These are phyloP conservation scores for Ditylenchus weischeri DNA, from an alignment of 2,888 invertebrate genomes.

Conservation along the genomic window DNA sequence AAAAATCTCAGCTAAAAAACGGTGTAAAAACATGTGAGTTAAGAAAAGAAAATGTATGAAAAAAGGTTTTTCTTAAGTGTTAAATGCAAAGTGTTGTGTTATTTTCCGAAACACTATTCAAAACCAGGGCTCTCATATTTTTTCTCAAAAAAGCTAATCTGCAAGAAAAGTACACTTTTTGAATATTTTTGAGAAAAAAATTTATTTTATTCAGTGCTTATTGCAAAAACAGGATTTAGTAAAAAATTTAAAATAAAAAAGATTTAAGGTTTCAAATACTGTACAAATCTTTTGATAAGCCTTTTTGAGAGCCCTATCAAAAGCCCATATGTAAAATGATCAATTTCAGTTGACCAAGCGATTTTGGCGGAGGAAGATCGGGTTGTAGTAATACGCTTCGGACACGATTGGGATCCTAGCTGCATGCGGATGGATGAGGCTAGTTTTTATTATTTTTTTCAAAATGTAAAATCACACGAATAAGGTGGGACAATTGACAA, in stretches of 20 bases:
- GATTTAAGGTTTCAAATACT: too few species aligned
- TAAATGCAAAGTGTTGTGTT: too few species aligned
- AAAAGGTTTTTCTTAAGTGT: too few species aligned
- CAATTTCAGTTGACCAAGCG: slow-evolving; percentile 81
- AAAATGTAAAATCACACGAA: background rate
- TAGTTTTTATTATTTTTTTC: slow-evolving; percentile 3
- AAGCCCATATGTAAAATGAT: slow-evolving; percentile 9
- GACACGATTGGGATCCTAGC: slow-evolving; percentile 99
- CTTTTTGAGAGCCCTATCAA: background rate
- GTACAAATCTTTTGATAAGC: too few species aligned
- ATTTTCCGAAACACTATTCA: too few species aligned
- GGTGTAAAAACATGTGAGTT: too few species aligned
- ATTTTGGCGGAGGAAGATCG: slow-evolving; percentile 96
- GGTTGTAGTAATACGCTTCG: slow-evolving; percentile 94
- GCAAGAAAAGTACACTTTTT: too few species aligned
- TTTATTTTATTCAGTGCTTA: too few species aligned
- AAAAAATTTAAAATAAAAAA: slow-evolving; percentile 10
- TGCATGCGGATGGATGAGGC: slow-evolving; percentile 99
- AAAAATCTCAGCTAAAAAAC: too few species aligned
- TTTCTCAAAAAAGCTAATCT: too few species aligned
- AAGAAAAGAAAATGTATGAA: too few species aligned
- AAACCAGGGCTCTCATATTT: too few species aligned
- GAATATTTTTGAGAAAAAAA: background rate
- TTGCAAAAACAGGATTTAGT: slow-evolving; percentile 6
- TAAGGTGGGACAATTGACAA: background rate